Evolutionary conservation across 2,888 invertebrate genomes (phyloP).

Genomic region (Celastrina argiolus): DNA sequence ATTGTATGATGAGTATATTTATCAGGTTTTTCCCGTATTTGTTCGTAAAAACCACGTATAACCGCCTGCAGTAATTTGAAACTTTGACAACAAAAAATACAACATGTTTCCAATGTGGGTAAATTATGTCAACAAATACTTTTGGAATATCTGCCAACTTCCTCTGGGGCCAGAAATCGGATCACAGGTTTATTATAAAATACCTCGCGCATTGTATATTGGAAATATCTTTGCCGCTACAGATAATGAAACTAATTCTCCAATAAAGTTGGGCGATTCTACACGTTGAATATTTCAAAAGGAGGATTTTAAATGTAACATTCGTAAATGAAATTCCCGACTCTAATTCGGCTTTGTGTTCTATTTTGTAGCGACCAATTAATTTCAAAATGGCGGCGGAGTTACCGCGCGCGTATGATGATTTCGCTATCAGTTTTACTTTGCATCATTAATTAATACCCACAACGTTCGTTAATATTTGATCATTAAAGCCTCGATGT

Average conservation of each 20-base stretch:
- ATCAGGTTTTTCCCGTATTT: no score
- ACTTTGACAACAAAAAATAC: no score
- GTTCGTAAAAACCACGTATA: no score
- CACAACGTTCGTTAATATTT: conserved; percentile 73
- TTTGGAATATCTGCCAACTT: no score
- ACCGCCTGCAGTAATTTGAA: no score
- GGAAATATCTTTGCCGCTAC: conserved; percentile 9
- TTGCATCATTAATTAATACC: conserved; percentile 74
- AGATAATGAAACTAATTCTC: conserved; percentile 5
- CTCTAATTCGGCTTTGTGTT: conserved; percentile 23
- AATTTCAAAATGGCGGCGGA: conserved; percentile 22
- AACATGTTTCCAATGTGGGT: no score
- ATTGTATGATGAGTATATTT: no score
- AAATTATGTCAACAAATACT: no score
- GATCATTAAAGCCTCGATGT: conserved; percentile 77
- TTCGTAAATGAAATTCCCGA: conserved; percentile 17
- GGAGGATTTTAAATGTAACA: conserved; percentile 20
- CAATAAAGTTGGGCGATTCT: background rate
- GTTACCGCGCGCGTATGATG: conserved; percentile 34
- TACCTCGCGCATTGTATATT: background rate
- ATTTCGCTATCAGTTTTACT: conserved; percentile 60
- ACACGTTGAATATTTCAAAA: conserved; percentile 8
- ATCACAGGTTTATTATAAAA: conserved; percentile 24
- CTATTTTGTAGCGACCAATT: conserved; percentile 35
- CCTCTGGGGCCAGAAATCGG: conserved; percentile 31